Evolutionary conservation across 2,888 invertebrate species (phyloP).

Genomic region (Bellardia bayeri): DNA sequence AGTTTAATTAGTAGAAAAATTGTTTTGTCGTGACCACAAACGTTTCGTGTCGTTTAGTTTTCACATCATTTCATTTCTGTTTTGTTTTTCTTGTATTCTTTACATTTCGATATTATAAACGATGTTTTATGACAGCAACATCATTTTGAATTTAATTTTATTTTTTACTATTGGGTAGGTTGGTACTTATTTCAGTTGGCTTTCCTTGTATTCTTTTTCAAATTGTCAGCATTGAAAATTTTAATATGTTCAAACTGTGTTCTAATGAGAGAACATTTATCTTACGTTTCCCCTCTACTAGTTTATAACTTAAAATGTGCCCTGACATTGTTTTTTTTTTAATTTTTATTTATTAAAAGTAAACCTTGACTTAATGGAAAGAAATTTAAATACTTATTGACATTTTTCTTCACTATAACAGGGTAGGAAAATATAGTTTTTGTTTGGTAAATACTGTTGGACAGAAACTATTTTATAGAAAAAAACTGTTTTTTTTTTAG

Average conservation of each 20-base stretch:
- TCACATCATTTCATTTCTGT: neutral
- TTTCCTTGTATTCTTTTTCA: neutral
- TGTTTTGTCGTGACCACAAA: slow-evolving; percentile 64
- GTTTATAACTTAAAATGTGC: neutral
- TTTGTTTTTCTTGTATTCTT: neutral
- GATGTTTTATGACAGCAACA: slow-evolving; percentile 59
- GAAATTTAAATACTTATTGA: neutral
- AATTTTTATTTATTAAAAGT: neutral
- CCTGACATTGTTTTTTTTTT: neutral
- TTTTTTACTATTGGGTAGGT: neutral
- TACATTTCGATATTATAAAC: slow-evolving; percentile 38
- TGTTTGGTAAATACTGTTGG: too few relatives aligned
- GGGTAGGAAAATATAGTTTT: too few relatives aligned
- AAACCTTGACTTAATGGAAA: neutral
- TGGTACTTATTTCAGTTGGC: neutral
- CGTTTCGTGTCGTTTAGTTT: slow-evolving; percentile 28
- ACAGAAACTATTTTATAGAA: too few relatives aligned
- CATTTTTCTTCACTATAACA: neutral
- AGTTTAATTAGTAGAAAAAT: slow-evolving; percentile 56
- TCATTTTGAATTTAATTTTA: slow-evolving; percentile 18
- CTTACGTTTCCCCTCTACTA: neutral
- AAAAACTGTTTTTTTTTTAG: too few relatives aligned
- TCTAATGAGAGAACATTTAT: neutral
- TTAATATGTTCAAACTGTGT: slow-evolving; percentile 5
- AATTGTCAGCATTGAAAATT: neutral